Evolutionary conservation across 2,797 vertebrate genomes (phyloP), one percentile per base, ranked within the genome.

Genomic region (Scarus forsteni): DNA sequence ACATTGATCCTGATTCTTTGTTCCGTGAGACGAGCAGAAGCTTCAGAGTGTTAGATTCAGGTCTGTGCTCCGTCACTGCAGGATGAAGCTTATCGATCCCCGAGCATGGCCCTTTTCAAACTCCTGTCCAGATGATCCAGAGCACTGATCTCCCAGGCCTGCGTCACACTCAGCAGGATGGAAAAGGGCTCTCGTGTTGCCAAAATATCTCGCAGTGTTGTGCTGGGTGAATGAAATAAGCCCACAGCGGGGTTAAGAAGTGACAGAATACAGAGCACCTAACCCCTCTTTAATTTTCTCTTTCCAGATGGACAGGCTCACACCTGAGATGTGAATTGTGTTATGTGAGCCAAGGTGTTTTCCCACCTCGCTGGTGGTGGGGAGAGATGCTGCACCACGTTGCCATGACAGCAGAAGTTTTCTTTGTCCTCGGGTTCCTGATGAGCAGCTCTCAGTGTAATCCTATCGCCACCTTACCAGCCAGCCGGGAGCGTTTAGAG

Each of bases 331-430:
- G 94, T 95, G 92, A 94, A 88, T 87, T 82, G 90, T 96, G 94
- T 91, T 91, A 95, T 96, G 95, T 96, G 95, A 96, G 90, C 84
- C 92, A 93, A 94, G 92, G 92, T 94, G 93, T 89, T 91, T 90
- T 91, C 92, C 90, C 94, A 94, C 95, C 92, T 95, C 91, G 86
- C 93, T 93, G 95, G 93, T 93, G 96, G 95, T 91, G 94, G 94
- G 95, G 95, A 95, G 96, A 94, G 93, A 96, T 96, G 96, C 94
- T 95, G 92, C 94, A 88, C 92, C 94, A 91, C 86, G 93, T 95
- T 94, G 95, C 95, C 94, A 98, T 98, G 97, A 96, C 96, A 95
- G 95, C 94, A 93, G 96, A 96, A 89, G 95, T 96, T 87, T 89
- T 98, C 66, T 94, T 98, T 80, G 93, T 97, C 92, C 95, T 96